Base-by-base conservation (phyloP, 2,888 invertebrate species). In the Napeogenes inachia region DNA sequence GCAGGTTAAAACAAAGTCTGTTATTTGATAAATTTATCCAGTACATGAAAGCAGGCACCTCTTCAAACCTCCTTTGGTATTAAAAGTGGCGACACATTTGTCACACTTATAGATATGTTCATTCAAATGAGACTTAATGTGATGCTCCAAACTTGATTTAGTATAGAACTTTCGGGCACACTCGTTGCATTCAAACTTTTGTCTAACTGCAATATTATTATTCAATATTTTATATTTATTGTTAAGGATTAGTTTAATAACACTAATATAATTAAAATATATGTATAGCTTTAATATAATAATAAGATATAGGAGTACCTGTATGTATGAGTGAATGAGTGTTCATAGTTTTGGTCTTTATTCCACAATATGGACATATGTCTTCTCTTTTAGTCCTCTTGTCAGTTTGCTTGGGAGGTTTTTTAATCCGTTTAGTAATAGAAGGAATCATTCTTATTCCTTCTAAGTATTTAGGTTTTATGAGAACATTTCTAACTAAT, bases 361-460 rank as follows among this genome's bases (percentile, higher is more conserved):
- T 82, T 3, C 86, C 87, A 74, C 87, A 86, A 57, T 78, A 72
- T 13, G 82, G 79, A 62, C 87, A 87, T 60, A 87, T 73, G 53
- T 70, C 62, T 60, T 65, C 67, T 54, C 59, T 63, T 2, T 21
- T 21, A 21, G 21, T n/a, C n/a, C 42, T 57, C 55, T 60, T 50
- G 13, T 53, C 56, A 62, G 64, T 55, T 69, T 70, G 47, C 46
- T 38, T 46, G 38, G 47, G 35, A 42, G 54, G 45, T 61, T 60
- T 50, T 60, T 35, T 13, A 61, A 33, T 66, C 61, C 33, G 65
- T 68, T 54, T 61, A 56, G 60, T 21, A 73, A 55, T 10, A 82
- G 64, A 68, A 6, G 30, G 30, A 4, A 50, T 30, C 6, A 50
- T 6, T 30, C 50, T 21, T 10, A 30, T 30, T 6, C 84, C 78